Conservation (phyloP, 2,888 invertebrate species). For the Drosophila picticornis region DNA sequence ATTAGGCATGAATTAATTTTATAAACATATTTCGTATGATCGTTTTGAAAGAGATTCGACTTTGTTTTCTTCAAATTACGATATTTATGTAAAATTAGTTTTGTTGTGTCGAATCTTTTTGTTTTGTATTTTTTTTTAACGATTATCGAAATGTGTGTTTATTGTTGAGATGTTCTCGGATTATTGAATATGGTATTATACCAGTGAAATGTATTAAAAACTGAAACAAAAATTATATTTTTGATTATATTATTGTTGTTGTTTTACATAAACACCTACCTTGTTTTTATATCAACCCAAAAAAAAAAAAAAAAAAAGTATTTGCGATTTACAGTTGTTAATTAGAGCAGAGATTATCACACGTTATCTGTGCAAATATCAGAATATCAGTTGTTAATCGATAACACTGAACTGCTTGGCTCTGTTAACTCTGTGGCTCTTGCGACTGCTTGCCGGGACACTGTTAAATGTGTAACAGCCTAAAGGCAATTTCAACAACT, state of each 20-base stretch:
- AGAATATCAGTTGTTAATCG: conserved; percentile 17
- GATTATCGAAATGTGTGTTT: conserved; percentile 18
- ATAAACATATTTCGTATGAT: conserved; percentile 5
- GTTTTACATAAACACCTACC: conserved; percentile 2
- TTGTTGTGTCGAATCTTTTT: conserved; percentile 1
- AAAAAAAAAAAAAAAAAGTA: neutral
- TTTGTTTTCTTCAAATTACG: neutral
- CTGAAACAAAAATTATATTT: conserved; percentile 24
- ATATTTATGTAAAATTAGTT: neutral
- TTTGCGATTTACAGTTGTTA: neutral
- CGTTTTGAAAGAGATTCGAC: conserved; percentile 5
- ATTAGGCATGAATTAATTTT: conserved; percentile 22
- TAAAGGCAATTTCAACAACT: conserved; percentile 14
- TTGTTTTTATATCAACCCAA: conserved; percentile 4
- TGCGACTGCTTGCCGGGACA: conserved; percentile 25
- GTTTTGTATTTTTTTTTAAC: neutral
- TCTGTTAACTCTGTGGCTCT: conserved; percentile 9
- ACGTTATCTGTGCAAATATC: neutral
- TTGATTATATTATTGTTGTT: conserved; percentile 27
- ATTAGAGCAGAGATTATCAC: conserved; percentile 2
- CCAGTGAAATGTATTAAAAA: conserved; percentile 41
- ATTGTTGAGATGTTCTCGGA: conserved; percentile 11
- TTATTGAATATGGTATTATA: conserved; percentile 26
- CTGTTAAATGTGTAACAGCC: conserved; percentile 19
- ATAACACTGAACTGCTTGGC: conserved; percentile 34